phyloP scores from a whole-genome alignment of 2,113 vertebrate genomes.

The Lanius collurio region DNA sequence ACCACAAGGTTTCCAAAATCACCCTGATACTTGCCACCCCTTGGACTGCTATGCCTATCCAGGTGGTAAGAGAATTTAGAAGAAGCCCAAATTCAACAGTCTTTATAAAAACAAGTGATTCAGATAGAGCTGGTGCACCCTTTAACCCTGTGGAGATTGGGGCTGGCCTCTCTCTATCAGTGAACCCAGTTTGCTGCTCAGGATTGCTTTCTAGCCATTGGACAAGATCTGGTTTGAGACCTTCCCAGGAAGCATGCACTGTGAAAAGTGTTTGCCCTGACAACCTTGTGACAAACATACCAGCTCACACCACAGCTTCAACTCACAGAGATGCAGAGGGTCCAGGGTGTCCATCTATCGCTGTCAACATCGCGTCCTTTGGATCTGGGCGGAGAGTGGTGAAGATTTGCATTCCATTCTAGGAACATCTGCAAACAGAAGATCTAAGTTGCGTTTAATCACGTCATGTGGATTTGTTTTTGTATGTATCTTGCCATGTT shows the following conservation, averaged over 20 bases:
- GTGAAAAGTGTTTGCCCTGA: not conserved
- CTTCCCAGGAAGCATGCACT: not conserved
- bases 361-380: constrained; percentile 65
- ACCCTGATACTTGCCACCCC: constrained; percentile 67
- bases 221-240: not conserved
- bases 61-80: constrained; percentile 64
- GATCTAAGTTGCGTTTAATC: not conserved
- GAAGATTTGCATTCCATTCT: constrained; percentile 73
- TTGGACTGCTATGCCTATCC: constrained; percentile 67
- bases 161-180: constrained; percentile 46
- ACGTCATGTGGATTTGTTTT: not conserved
- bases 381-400: constrained; percentile 65
- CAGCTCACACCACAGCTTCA: not conserved
- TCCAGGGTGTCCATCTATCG: constrained; percentile 20
- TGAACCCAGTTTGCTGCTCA: constrained; percentile 58
- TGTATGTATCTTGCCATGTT: not conserved
- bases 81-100: constrained; percentile 42
- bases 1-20: constrained; percentile 69
- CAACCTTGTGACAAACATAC: constrained; percentile 6
- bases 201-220: constrained; percentile 26
- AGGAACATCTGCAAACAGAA: not conserved
- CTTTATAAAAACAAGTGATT: constrained; percentile 28
- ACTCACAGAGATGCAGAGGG: not conserved
- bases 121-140: not conserved
- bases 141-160: constrained; percentile 14